Evolutionary conservation across 2,888 invertebrate genomes (phyloP).

Genomic region (Lithophane socia): DNA sequence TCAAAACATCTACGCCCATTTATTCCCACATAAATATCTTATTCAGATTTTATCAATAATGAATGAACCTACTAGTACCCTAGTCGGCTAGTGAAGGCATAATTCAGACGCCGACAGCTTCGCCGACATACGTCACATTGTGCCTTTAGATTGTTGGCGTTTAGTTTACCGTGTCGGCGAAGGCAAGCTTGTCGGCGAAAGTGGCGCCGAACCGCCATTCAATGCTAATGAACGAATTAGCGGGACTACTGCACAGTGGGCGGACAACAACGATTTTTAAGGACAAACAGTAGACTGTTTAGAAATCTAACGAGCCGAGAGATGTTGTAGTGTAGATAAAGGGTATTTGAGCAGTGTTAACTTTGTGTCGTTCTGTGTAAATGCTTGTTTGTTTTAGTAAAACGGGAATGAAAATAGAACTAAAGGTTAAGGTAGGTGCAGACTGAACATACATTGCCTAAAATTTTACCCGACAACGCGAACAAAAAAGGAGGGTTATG

Average conservation of each 20-base stretch:
- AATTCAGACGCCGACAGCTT: slow-evolving; percentile 63
- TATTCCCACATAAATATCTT: slow-evolving; percentile 50
- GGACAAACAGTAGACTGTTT: slow-evolving; percentile 36
- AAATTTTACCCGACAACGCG: background rate
- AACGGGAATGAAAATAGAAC: background rate
- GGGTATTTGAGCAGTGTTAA: slow-evolving; percentile 20
- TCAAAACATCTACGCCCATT: slow-evolving; percentile 1
- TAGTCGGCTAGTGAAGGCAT: slow-evolving; percentile 60
- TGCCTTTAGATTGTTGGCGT: slow-evolving; percentile 62
- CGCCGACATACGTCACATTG: slow-evolving; percentile 66
- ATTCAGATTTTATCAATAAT: slow-evolving; percentile 62
- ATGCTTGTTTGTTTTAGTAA: slow-evolving; percentile 13
- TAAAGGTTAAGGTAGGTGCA: background rate
- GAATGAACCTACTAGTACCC: slow-evolving; percentile 44
- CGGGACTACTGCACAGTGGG: slow-evolving; percentile 58
- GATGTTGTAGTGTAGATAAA: slow-evolving; percentile 43
- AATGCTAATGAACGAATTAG: slow-evolving; percentile 77
- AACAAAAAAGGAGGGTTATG: too few species aligned
- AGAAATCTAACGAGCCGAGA: slow-evolving; percentile 52
- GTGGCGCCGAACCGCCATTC: slow-evolving; percentile 73
- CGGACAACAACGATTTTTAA: slow-evolving; percentile 58
- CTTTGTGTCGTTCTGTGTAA: slow-evolving; percentile 19
- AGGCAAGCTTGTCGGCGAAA: slow-evolving; percentile 65
- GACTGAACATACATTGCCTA: background rate
- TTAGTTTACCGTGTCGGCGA: slow-evolving; percentile 59